phyloP scores from a whole-genome alignment of 2,113 vertebrate species.

The Phalacrocorax carbo region DNA sequence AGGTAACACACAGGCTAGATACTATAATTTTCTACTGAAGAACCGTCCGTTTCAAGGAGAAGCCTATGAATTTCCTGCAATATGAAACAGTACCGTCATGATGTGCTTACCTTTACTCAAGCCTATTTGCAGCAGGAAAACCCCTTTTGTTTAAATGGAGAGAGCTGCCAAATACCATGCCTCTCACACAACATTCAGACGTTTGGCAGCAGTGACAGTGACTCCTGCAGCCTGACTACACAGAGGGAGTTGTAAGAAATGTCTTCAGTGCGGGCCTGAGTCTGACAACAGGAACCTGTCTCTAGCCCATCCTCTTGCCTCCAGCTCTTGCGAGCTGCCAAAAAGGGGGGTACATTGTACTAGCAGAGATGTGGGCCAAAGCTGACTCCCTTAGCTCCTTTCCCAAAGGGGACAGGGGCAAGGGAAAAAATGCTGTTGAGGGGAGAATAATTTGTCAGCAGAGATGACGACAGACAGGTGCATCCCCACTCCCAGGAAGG shows the following conservation, averaged over 20 bases:
- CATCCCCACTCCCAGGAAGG: not conserved
- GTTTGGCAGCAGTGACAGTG: not conserved
- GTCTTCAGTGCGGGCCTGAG: not conserved
- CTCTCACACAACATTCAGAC: not conserved
- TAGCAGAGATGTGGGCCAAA: not conserved
- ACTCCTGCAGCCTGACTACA: not conserved
- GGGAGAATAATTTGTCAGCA: not conserved
- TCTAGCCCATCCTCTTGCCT: not conserved
- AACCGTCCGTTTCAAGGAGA: not conserved
- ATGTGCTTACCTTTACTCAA: not conserved
- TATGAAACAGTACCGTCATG: not conserved
- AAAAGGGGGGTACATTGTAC: too few species aligned
- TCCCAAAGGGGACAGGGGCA: not conserved
- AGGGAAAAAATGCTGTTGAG: fast-evolving
- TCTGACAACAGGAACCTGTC: not conserved
- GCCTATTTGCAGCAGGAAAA: not conserved
- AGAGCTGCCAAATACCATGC: not conserved
- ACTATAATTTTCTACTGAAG: not conserved
- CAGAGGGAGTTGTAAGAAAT: not conserved
- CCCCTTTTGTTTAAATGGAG: not conserved
- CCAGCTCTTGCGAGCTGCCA: not conserved
- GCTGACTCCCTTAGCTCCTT: not conserved
- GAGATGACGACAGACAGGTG: not conserved
- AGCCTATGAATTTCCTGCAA: not conserved
- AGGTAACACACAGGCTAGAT: not conserved